phyloP scores from a whole-genome alignment of 1,140 invertebrate genomes.

The Polyergus mexicanus region DNA sequence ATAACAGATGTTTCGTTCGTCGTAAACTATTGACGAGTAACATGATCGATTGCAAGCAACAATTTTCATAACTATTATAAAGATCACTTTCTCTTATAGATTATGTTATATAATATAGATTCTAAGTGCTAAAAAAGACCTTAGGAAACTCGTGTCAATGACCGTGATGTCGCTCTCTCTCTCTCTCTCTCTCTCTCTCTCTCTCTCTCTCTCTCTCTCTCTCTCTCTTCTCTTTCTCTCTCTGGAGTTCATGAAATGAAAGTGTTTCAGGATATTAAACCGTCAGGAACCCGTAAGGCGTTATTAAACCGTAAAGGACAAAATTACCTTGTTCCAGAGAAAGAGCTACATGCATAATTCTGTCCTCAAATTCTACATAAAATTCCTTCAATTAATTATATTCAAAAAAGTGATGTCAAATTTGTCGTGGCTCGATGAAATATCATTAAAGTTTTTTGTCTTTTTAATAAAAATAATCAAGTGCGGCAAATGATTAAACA shows the following conservation, averaged over 20 bases:
- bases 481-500: not conserved
- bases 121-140: slow-evolving; percentile 14
- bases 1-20: not conserved
- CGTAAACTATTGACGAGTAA: not conserved
- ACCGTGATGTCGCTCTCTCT: slow-evolving; percentile 10
- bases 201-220: slow-evolving; percentile 9
- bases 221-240: slow-evolving; percentile 12
- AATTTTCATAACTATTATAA: not conserved
- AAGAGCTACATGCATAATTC: slow-evolving; percentile 35
- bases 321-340: slow-evolving; percentile 47
- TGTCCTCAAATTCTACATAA: slow-evolving; percentile 7
- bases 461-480: not conserved
- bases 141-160: slow-evolving; percentile 40
- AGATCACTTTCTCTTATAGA: not conserved
- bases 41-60: not conserved
- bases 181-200: slow-evolving; percentile 18
- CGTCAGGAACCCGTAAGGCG: slow-evolving; percentile 32
- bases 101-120: slow-evolving; percentile 30
- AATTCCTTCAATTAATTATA: not conserved
- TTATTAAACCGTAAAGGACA: slow-evolving; percentile 54
- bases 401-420: not conserved
- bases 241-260: slow-evolving; percentile 52
- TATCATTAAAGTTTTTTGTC: not conserved
- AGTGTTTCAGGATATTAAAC: slow-evolving; percentile 61
- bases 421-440: not conserved